phyloP scores from a whole-genome alignment of 2,888 invertebrate genomes.

The Campoplex nolae region DNA sequence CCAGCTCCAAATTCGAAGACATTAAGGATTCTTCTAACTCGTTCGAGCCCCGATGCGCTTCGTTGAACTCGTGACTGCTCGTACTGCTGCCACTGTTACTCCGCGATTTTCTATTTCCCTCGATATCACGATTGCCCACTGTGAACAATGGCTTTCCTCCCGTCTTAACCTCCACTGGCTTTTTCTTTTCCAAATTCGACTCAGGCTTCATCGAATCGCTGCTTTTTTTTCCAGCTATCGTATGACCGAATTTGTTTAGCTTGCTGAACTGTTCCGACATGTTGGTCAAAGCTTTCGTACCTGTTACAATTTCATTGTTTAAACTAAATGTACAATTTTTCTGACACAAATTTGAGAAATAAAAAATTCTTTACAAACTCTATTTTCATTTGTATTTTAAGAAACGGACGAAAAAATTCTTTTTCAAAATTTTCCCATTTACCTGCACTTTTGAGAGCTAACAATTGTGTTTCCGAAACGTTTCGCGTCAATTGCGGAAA shows the following conservation, averaged over 20 bases:
- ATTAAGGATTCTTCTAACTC: slow-evolving; percentile 54
- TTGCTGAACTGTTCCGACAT: slow-evolving; percentile 95
- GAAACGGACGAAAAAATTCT: neutral
- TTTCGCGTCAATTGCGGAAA: slow-evolving; percentile 90
- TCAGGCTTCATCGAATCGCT: slow-evolving; percentile 30
- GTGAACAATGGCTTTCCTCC: slow-evolving; percentile 79
- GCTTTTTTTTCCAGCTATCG: slow-evolving; percentile 85
- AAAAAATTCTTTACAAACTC: neutral
- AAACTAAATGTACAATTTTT: neutral
- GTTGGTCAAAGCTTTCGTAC: slow-evolving; percentile 94
- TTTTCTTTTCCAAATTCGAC: slow-evolving; percentile 52
- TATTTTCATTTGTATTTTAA: neutral
- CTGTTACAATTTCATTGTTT: slow-evolving; percentile 84
- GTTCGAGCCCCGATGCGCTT: slow-evolving; percentile 81
- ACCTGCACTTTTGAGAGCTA: slow-evolving; percentile 92
- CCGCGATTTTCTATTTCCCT: slow-evolving; percentile 85
- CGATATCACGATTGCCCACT: slow-evolving; percentile 78
- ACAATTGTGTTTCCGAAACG: slow-evolving; percentile 95
- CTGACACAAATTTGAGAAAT: neutral
- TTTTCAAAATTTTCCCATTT: slow-evolving; percentile 75
- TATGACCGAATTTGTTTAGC: slow-evolving; percentile 90
- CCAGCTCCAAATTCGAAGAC: slow-evolving; percentile 84
- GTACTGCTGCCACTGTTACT: slow-evolving; percentile 86
- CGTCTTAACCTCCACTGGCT: slow-evolving; percentile 47
- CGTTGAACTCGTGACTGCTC: slow-evolving; percentile 85